Percentiles rank a stretch among this genome's conserved stretches.
Evolutionary conservation across 2,113 vertebrate genomes (phyloP).

Genomic region (Notarius lentiginosus): DNA sequence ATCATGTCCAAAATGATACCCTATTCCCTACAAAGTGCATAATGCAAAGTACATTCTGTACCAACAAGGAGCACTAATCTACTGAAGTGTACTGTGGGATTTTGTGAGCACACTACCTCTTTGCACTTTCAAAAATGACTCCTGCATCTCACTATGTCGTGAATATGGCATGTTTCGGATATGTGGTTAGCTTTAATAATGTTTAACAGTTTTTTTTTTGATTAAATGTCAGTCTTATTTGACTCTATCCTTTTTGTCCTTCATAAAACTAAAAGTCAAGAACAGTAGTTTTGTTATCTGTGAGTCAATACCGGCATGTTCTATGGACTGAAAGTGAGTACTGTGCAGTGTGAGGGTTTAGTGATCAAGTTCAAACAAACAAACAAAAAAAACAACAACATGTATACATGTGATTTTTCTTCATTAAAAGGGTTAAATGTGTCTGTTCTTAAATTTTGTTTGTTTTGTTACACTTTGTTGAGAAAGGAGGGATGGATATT

Average conservation of each 20-base stretch:
- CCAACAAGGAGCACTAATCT: background rate
- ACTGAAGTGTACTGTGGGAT: background rate
- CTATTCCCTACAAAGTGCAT: background rate
- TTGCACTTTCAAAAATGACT: background rate
- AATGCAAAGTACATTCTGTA: background rate
- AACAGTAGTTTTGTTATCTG: background rate
- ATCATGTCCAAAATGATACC: background rate
- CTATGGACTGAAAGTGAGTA: background rate
- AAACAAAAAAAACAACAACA: background rate
- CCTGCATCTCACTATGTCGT: background rate
- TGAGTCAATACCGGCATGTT: background rate
- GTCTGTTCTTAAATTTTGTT: background rate
- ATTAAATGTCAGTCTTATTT: conserved; percentile 24
- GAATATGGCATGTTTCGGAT: conserved; percentile 5
- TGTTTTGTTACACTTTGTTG: background rate
- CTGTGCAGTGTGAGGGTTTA: conserved; percentile 15
- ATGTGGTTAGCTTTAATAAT: conserved; percentile 53
- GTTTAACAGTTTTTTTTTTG: conserved; percentile 49
- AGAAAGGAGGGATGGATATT: background rate
- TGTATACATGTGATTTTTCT: background rate
- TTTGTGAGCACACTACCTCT: background rate
- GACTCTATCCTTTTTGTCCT: conserved; percentile 27
- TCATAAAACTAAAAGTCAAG: background rate
- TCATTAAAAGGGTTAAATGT: conserved; percentile 1
- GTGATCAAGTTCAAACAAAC: background rate